A percentile compares a stretch with the other conserved stretches of the same genome.
Conservation (phyloP, 2,113 vertebrate species). For the Melozone crissalis region DNA sequence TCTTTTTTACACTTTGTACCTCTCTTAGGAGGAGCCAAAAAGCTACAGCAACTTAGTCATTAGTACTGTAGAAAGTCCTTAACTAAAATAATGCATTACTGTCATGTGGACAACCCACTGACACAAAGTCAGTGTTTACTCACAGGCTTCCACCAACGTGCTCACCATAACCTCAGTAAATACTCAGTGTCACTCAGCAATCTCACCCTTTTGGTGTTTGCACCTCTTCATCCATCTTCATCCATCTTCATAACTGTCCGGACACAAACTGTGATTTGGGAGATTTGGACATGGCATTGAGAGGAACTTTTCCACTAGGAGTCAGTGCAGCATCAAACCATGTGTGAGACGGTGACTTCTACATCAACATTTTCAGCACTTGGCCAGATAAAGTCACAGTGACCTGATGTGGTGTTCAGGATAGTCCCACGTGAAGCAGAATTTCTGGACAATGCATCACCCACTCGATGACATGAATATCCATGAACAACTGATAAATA, state of each 20-base stretch:
- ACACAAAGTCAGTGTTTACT: not conserved
- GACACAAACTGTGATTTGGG: not conserved
- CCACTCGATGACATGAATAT: accelerated
- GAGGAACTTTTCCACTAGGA: not conserved
- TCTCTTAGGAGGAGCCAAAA: not conserved
- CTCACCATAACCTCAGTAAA: not conserved
- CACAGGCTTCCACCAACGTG: not conserved
- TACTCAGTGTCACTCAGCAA: not conserved
- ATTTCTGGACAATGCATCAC: not conserved
- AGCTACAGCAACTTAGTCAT: not conserved
- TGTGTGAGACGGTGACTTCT: not conserved
- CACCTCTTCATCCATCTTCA: not conserved
- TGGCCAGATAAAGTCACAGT: not conserved
- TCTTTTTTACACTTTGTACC: not conserved
- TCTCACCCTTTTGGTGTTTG: not conserved
- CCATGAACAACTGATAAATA: not conserved
- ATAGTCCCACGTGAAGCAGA: not conserved
- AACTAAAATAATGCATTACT: not conserved
- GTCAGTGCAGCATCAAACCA: accelerated
- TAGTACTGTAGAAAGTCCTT: not conserved
- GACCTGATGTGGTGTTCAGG: not conserved
- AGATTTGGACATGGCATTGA: not conserved
- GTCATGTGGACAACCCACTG: too few relatives aligned
- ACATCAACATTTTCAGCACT: not conserved
- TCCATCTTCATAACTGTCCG: not conserved